Evolutionary conservation across 1,140 invertebrate species (phyloP), one percentile per base, ranked within the genome.

Genomic region (Bacillus rossius): DNA sequence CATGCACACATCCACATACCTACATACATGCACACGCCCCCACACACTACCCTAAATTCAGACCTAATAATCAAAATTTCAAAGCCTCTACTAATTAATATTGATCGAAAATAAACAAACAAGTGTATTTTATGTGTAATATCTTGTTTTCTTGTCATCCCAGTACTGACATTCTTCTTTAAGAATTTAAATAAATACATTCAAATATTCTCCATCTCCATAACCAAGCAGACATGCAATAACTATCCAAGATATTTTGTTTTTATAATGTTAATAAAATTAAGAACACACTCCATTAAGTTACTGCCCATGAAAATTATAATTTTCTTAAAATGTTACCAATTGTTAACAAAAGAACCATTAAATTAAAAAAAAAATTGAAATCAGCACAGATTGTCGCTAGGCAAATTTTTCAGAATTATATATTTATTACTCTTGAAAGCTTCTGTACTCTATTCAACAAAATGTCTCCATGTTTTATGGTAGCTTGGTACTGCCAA

Each of bases 351-450:
- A 45, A 45, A 22, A 8, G 14, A 17, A 17, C 14, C 17, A 8
- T 22, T 45, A n/a, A 40, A 40, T 40, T n/a, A 13, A 40, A 8
- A 8, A 45, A 17, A 45, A 22, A 45, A 45, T 45, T 45, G 3
- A 22, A 3, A 7, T 45, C 16, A 7, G 22, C 22, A 45, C 16
- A 17, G 8, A 7, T 19, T 45, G 8, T 13, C 8, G 16, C 17
- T 45, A 45, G 16, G 8, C 16, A 17, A 17, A 45, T 5, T 45
- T 19, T 45, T 40, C 26, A 1, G 8, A 34, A 26, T 84, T 85
- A 98, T 81, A 98, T 96, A 79, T 99, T 99, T 74, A 99, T 99
- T 64, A 99, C 96, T 70, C 96, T 86, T 64, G 96, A 98, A 25
- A 99, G 80, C 77, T 99, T 99, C 77, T 99, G 98, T 63, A 99